Evolutionary conservation across 2,797 vertebrate species (phyloP).

Genomic region (Scolopax rusticola): DNA sequence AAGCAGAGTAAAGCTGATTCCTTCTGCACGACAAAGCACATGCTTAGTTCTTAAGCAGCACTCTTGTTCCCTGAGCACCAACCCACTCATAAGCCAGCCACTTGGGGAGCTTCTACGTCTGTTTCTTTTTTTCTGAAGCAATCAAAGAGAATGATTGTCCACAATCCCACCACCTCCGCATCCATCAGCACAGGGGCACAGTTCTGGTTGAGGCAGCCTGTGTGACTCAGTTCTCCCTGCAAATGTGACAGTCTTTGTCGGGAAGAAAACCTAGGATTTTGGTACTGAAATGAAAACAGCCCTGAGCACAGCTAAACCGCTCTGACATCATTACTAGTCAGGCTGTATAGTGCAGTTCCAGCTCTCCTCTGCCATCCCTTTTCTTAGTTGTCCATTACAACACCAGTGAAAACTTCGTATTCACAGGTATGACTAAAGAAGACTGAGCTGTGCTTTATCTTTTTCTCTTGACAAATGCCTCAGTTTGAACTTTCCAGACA

Average conservation of each 20-base stretch:
- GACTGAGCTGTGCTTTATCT: background rate
- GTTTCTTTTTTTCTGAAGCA: background rate
- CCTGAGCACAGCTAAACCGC: background rate
- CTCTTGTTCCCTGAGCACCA: background rate
- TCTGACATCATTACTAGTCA: background rate
- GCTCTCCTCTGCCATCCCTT: background rate
- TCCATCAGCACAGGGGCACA: background rate
- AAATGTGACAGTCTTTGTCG: background rate
- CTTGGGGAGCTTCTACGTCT: background rate
- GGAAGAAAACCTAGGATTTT: background rate
- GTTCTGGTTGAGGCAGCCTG: background rate
- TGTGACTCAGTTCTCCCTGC: constrained; percentile 2
- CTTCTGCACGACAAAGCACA: background rate
- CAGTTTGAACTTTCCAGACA: constrained; percentile 26
- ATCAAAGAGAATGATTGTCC: background rate
- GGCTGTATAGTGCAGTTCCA: background rate
- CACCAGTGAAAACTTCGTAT: background rate
- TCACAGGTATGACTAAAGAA: background rate
- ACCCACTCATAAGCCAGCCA: background rate
- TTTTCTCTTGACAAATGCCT: constrained; percentile 17
- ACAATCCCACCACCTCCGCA: background rate
- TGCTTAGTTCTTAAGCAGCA: background rate
- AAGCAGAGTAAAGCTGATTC: background rate
- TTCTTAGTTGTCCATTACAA: background rate
- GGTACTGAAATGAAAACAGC: constrained; percentile 7